Base-by-base conservation (phyloP, 2,113 vertebrate genomes). In the Cyprinus carpio region DNA sequence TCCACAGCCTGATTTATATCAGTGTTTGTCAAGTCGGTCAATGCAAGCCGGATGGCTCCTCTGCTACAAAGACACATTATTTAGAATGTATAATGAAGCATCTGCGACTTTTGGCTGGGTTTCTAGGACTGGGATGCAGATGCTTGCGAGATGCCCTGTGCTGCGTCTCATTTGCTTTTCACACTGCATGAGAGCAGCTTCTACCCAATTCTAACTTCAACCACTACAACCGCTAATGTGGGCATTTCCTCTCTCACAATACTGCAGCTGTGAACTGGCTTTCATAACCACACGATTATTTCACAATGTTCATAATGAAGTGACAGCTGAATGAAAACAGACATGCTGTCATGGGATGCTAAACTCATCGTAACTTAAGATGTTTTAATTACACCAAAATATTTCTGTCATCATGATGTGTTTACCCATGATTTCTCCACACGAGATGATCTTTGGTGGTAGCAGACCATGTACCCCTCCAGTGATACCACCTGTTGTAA, bases 61-160 rank as follows among this genome's bases (percentile, higher is more conserved):
- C 11, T 16, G 7, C 37, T 40, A 46, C 74, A 84, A 84, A 75
- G 46, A 84, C n/a, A 49, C 18, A 46, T 64, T 46, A 80, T 64
- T 43, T 46, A 64, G 23, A 80, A 64, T 80, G 4, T 46, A 80
- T 64, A 80, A 43, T 64, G 58, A 64, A 64, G 78, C 58, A 80
- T 80, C 58, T 80, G 78, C 0, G 2, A 65, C 60, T 80, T 65
- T 80, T 80, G 78, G 78, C 78, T 65, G n/a, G 0, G 13, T 27
- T 64, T 64, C 40, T 64, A 40, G n/a, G 23, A 80, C 78, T 80
- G 78, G 37, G 78, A 29, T 64, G 58, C 78, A 80, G 78, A 80
- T 46, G 78, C 78, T 80, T 80, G 40, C 4, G 4, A 80, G 37
- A 80, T 25, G 31, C 16, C 49, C 49, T 56, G 4, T 8, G 2